Evolutionary conservation across 2,888 invertebrate species (phyloP).

Genomic region (Diarsia rubi): DNA sequence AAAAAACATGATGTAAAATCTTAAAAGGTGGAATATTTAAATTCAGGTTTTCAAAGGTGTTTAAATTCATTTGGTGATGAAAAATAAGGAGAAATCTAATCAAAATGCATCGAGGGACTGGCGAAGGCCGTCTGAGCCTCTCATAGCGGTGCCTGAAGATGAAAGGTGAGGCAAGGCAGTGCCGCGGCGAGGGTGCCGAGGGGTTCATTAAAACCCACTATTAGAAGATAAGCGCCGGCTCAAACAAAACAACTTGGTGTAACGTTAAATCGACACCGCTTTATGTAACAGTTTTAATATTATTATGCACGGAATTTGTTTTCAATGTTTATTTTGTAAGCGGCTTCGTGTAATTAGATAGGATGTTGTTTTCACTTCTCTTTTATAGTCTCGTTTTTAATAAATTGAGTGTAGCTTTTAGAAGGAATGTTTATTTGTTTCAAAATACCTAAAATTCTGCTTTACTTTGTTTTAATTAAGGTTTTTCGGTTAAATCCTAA

Average conservation of each 20-base stretch:
- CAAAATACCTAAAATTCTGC: not conserved
- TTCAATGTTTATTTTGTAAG: conserved; percentile 47
- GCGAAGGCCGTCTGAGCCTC: conserved; percentile 84
- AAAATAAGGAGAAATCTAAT: conserved; percentile 87
- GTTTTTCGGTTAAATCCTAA: not conserved
- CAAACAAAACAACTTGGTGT: conserved; percentile 80
- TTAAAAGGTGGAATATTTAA: conserved; percentile 16
- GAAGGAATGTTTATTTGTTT: not conserved
- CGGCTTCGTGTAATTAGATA: conserved; percentile 35
- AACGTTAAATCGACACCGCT: conserved; percentile 75
- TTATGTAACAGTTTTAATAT: conserved; percentile 62
- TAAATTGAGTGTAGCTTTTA: not conserved
- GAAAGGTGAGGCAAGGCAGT: conserved; percentile 85
- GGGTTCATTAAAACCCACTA: conserved; percentile 87
- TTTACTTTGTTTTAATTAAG: not conserved
- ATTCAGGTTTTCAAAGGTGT: conserved; percentile 20
- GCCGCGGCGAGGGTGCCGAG: conserved; percentile 71
- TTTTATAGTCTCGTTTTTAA: conserved; percentile 10
- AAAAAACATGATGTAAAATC: conserved; percentile 11
- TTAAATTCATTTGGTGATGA: conserved; percentile 66
- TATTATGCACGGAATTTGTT: conserved; percentile 56
- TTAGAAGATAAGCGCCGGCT: conserved; percentile 80
- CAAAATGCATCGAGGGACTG: conserved; percentile 81
- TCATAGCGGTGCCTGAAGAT: conserved; percentile 88
- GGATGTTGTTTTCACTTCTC: conserved; percentile 4